Evolutionary conservation across 2,113 vertebrate genomes (phyloP).

Genomic region (Chloropsis cyanopogon): DNA sequence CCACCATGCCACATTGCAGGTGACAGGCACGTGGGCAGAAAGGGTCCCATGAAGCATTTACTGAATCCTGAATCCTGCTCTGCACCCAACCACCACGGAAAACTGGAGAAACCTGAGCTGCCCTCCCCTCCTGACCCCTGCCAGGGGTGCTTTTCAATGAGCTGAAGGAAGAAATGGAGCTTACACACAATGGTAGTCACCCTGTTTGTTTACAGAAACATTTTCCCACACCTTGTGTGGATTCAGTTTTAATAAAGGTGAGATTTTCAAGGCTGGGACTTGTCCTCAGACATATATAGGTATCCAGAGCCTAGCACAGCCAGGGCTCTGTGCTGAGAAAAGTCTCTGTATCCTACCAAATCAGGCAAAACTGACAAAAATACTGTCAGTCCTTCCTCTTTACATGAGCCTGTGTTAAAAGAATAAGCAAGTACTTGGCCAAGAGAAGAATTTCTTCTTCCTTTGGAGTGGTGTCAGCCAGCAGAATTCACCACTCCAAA

Average conservation of each 20-base stretch:
- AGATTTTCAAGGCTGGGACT: background rate
- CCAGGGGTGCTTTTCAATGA: background rate
- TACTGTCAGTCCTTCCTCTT: background rate
- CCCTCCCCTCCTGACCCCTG: background rate
- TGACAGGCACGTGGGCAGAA: background rate
- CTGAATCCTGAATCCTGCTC: background rate
- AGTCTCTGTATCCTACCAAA: background rate
- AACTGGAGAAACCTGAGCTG: background rate
- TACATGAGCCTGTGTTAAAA: background rate
- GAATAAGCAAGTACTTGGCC: conserved; percentile 7
- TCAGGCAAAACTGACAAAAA: background rate
- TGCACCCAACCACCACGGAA: background rate
- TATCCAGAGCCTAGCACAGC: background rate
- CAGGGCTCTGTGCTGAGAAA: background rate
- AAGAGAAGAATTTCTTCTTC: conserved; percentile 50
- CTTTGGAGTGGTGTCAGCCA: conserved; percentile 56
- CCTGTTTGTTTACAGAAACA: background rate
- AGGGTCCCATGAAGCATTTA: background rate
- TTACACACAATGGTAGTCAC: background rate
- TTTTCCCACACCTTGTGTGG: background rate
- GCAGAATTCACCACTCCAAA: conserved; percentile 47
- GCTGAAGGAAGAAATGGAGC: background rate
- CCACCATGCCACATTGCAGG: background rate
- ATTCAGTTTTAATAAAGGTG: background rate
- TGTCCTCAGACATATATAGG: background rate